A percentile compares a stretch with the other conserved stretches of the same genome.
These are phyloP conservation scores for Balaenoptera acutorostrata DNA, from an alignment of 2,113 vertebrate genomes.

Conservation along the genomic window DNA sequence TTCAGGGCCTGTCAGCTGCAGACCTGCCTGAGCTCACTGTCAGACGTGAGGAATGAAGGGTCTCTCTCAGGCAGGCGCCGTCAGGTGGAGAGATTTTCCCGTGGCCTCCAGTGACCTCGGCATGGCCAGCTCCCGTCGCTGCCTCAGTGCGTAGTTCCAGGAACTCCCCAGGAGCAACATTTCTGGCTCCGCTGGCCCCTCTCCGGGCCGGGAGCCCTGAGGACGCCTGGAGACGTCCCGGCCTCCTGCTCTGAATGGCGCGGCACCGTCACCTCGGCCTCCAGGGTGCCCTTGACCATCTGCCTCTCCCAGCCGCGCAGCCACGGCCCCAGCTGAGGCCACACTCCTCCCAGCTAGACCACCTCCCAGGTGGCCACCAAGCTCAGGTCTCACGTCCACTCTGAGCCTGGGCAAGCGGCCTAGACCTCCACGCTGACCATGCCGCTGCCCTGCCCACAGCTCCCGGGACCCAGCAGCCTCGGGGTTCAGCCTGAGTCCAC, in stretches of 20 bases:
- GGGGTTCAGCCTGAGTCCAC: rapidly evolving
- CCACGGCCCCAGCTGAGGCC: rapidly evolving
- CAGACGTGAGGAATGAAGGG: neutral
- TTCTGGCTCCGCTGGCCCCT: neutral
- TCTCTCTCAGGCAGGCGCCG: neutral
- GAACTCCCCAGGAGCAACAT: neutral
- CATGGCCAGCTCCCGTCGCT: rapidly evolving
- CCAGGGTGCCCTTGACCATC: rapidly evolving
- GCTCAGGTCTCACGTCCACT: neutral
- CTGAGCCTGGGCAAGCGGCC: neutral
- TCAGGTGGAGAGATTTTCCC: too few species aligned
- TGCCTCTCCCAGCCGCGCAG: rapidly evolving
- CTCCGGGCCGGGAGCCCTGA: neutral
- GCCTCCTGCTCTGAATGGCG: neutral
- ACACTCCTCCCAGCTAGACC: neutral
- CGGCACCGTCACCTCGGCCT: rapidly evolving
- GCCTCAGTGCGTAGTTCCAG: neutral
- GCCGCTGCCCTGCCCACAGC: neutral
- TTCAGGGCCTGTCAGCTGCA: neutral
- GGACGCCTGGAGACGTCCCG: neutral
- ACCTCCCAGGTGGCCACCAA: neutral
- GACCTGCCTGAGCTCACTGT: neutral
- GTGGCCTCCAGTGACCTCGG: neutral
- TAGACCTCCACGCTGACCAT: rapidly evolving
- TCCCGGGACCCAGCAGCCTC: neutral